Evolutionary conservation across 2,888 invertebrate species (phyloP), one percentile per base, ranked within the genome.

Genomic region (Epinotia demarniana): DNA sequence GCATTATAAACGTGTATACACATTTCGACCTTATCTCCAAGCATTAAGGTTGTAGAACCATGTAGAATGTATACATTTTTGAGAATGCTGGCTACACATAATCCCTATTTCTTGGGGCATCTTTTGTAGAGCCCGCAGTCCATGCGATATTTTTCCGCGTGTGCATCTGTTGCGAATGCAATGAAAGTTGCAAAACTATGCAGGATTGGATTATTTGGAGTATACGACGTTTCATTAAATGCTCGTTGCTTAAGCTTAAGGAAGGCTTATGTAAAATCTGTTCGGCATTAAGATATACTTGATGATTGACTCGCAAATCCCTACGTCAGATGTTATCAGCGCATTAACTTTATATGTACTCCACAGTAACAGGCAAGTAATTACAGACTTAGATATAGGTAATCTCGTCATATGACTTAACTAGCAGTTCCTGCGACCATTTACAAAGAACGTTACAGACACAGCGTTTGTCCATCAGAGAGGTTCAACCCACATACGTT

Each of bases 71-170:
- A 39, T 39, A 39, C 39, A 39, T 1, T 9, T 39, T 39, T 8
- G 9, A 39, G 39, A 8, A 8, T 39, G 9, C 39, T 39, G 8
- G 8, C 6, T 33, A 5, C 4, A 13, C 16, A 27, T 64, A 53
- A 1, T 8, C 5, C 58, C 11, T 46, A 60, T 5, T 46, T 43
- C 16, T 16, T 46, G 58, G 46, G 68, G 3, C 9, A 1, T 68
- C 33, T 60, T 67, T 8, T 53, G 53, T 64, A 58, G 12, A n/a
- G 11, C 23, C 27, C 19, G 23, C n/a, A n/a, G 57, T 19, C 39
- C 67, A 55, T 19, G 60, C 53, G 53, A 73, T 68, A 33, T 74
- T 49, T 63, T 58, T 72, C 58, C 23, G 58, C 46, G 46, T 58
- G 72, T 55, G 43, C 46, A 58, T 58, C 19, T 53, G n/a, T n/a